Conservation (phyloP, 2,113 vertebrate genomes). For the Pomatostomus ruficeps region DNA sequence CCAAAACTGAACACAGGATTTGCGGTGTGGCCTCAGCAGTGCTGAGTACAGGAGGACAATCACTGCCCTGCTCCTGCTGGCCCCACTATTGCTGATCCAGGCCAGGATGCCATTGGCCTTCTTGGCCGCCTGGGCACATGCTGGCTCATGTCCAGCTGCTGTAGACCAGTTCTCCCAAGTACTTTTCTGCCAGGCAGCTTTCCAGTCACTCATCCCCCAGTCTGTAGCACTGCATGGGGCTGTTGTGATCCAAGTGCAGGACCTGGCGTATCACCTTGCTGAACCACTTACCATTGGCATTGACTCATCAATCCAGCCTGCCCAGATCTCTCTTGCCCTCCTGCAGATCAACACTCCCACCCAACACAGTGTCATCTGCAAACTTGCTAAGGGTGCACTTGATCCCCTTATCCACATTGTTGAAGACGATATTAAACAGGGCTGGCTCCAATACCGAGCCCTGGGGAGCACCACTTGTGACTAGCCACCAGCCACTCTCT, state of each 20-base stretch:
- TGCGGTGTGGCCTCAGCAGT: background rate
- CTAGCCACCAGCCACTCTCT: background rate
- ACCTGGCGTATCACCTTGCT: background rate
- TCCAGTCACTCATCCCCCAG: background rate
- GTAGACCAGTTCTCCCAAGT: background rate
- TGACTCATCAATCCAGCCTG: background rate
- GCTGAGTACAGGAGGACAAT: background rate
- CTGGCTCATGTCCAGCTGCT: background rate
- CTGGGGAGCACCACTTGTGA: background rate
- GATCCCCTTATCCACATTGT: background rate
- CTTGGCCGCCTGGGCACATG: background rate
- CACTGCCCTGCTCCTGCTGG: background rate
- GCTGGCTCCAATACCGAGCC: background rate
- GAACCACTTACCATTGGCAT: rapidly evolving
- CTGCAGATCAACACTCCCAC: background rate
- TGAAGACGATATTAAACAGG: background rate
- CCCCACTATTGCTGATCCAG: background rate
- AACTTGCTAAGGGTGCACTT: background rate
- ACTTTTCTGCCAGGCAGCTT: rapidly evolving
- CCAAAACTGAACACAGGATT: background rate
- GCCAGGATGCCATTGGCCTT: background rate
- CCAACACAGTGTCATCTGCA: background rate
- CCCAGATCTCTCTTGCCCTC: background rate
- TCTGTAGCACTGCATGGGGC: background rate
- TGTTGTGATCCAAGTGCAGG: background rate